Evolutionary conservation across 1,140 invertebrate species (phyloP).

Genomic region (Hypsibius dujardini): DNA sequence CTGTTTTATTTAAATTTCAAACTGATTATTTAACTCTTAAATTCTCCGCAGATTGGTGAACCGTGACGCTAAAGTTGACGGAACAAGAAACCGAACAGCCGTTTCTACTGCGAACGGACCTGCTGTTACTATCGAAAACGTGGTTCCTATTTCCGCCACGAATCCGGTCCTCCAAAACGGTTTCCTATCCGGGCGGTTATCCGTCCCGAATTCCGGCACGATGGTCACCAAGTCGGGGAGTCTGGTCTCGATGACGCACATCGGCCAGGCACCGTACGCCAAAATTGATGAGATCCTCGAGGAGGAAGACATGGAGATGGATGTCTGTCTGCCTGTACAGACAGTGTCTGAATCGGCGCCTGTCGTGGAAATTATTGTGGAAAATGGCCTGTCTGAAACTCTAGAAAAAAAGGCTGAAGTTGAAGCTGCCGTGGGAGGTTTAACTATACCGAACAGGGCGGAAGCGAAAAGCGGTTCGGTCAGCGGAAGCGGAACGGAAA

Average conservation of each 20-base stretch:
- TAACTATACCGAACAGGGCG: too few relatives aligned
- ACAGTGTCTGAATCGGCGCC: neutral
- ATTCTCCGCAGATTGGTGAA: too few relatives aligned
- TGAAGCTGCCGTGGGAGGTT: neutral
- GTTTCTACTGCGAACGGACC: too few relatives aligned
- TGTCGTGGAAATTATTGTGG: neutral
- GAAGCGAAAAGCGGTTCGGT: neutral
- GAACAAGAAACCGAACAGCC: too few relatives aligned
- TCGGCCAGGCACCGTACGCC: constrained; percentile 2
- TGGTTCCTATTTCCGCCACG: neutral
- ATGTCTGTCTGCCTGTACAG: neutral
- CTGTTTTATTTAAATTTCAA: too few relatives aligned
- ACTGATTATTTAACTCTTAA: too few relatives aligned
- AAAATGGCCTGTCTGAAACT: neutral
- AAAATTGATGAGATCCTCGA: neutral
- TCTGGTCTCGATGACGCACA: constrained; percentile 14
- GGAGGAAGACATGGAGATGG: constrained; percentile 5
- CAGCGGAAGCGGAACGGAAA: neutral
- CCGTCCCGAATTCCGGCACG: neutral
- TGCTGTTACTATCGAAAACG: neutral
- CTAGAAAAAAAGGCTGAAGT: neutral
- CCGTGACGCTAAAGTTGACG: too few relatives aligned
- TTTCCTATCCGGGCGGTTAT: neutral
- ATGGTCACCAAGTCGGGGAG: neutral
- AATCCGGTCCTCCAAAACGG: neutral